Evolutionary conservation across 1,140 invertebrate genomes (phyloP).

Genomic region (Platyura marginata): DNA sequence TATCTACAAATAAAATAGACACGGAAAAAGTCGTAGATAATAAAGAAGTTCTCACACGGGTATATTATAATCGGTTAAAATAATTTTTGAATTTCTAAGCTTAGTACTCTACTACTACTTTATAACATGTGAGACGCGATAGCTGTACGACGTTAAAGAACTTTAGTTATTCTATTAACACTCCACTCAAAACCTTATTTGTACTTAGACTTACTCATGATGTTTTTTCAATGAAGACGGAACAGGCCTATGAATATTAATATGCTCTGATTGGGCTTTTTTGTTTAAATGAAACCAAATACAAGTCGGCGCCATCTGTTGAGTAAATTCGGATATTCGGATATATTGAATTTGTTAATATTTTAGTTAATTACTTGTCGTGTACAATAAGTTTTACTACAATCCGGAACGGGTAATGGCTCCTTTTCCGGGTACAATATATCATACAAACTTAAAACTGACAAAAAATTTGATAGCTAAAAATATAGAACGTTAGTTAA

Average conservation of each 20-base stretch:
- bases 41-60: too few relatives aligned
- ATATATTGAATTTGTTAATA: too few relatives aligned
- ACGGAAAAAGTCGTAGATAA: too few relatives aligned
- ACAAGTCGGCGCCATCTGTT: background rate
- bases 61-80: too few relatives aligned
- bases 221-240: conserved; percentile 70
- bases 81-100: too few relatives aligned
- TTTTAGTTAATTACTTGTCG: conserved; percentile 33
- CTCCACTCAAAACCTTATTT: background rate
- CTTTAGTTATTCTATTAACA: background rate
- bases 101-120: too few relatives aligned
- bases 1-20: too few relatives aligned
- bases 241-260: conserved; percentile 56
- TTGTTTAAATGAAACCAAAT: conserved; percentile 93
- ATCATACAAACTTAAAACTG: conserved; percentile 81
- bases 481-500: conserved; percentile 10
- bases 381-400: conserved; percentile 65
- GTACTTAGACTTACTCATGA: conserved; percentile 51
- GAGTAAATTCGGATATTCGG: too few relatives aligned
- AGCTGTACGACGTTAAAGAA: too few relatives aligned
- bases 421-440: conserved; percentile 84
- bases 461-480: conserved; percentile 69
- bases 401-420: conserved; percentile 75
- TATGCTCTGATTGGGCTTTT: conserved; percentile 72
- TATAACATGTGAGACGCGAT: too few relatives aligned